Base-by-base conservation (phyloP, 2,888 invertebrate genomes). In the Agrilus biguttatus region DNA sequence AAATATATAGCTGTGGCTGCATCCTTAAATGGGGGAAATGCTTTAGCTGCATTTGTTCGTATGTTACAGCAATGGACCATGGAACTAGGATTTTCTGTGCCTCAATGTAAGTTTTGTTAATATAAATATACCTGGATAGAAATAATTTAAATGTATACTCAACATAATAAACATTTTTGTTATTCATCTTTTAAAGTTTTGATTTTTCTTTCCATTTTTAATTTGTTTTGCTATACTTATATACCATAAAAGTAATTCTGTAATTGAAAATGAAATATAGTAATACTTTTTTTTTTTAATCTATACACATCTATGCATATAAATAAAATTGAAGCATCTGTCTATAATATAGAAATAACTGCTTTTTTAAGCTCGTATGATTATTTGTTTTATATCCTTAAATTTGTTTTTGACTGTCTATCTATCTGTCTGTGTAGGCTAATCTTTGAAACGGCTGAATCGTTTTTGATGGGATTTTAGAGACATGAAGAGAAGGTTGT, bases 21-120 rank as follows among this genome's bases (percentile, higher is more conserved):
- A 37, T 85, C 88, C n/a, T 66, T 91, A 36, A 90, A 88, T 61
- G 89, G 77, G 47, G 90, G 77, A 5, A 90, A 90, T 65, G 80
- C 79, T 10, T 65, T 90, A 14, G 82, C 85, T 2, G 77, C 81
- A 5, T 88, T 89, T 66, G 85, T 89, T 0, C 77, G 75, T 58
- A 83, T 81, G 73, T 62, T 84, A 32, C 83, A 83, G 56, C 80
- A 83, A 51, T 90, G 89, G 88, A 77, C 80, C 50, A 66, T 80
- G 51, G 83, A 83, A 51, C 70, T 89, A 48, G 84, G 84, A 34
- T 78, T 78, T 59, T 76, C 79, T 44, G 76, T 83, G 36, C 82
- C 83, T 35, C 82, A 84, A 66, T 77, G 76, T 75, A 63, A 65
- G 62, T 54, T 36, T 8, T 14, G 36, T 41, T 37, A 35, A 35